Evolutionary conservation across 2,888 invertebrate species (phyloP).

Genomic region (Phasia obesa): DNA sequence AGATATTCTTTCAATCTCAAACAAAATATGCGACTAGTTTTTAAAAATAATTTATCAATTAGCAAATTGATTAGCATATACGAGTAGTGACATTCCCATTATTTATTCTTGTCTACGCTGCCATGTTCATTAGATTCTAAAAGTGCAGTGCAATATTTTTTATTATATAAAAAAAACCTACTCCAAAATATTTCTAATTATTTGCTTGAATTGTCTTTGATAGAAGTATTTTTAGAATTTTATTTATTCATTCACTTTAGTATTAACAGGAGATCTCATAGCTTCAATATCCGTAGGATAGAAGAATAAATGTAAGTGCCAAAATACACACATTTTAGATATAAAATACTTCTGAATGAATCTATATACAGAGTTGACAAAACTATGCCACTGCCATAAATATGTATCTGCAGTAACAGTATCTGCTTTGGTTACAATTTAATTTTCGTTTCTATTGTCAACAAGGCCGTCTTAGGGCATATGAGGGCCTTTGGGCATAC

Average conservation of each 20-base stretch:
- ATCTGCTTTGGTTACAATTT: conserved; percentile 56
- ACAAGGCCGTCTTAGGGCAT: no score
- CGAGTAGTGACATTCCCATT: no score
- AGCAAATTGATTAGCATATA: no score
- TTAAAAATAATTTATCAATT: no score
- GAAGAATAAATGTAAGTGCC: neutral
- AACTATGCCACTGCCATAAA: neutral
- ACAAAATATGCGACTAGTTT: no score
- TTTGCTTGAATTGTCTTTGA: conserved; percentile 24
- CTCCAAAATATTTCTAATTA: neutral
- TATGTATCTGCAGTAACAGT: conserved; percentile 6
- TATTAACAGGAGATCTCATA: neutral
- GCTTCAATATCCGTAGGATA: neutral
- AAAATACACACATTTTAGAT: neutral
- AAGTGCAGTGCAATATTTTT: conserved; percentile 1
- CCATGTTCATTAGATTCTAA: neutral
- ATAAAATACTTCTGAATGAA: neutral
- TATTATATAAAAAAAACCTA: neutral
- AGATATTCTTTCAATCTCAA: no score
- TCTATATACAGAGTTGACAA: no score
- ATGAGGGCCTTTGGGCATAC: no score
- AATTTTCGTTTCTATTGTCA: conserved; percentile 63
- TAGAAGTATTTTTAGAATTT: conserved; percentile 20
- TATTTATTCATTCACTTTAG: conserved; percentile 25
- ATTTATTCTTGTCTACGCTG: neutral